Percentiles rank a stretch among this genome's conserved stretches.
Conservation (phyloP, 2,113 vertebrate species). For the Potamarius usumacintae region DNA sequence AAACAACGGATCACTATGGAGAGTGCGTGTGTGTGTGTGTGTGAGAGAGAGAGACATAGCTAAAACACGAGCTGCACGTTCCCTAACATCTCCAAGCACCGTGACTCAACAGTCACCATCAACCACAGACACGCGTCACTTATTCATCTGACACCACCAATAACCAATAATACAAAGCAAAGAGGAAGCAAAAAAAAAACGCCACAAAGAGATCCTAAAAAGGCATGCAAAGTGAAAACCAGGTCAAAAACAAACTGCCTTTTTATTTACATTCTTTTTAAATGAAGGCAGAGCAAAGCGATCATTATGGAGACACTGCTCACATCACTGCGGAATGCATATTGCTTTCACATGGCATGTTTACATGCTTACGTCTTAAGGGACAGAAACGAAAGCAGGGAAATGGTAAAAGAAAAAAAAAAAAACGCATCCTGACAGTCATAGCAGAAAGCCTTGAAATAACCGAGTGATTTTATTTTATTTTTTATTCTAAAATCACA, state of each 20-base stretch:
- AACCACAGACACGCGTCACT: neutral
- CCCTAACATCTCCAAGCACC: constrained; percentile 13
- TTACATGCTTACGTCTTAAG: constrained; percentile 14
- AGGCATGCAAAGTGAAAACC: neutral
- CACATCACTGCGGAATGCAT: neutral
- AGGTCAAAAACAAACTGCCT: neutral
- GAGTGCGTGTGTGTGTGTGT: neutral
- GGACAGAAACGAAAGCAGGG: neutral
- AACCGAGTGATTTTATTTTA: neutral
- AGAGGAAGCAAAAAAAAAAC: neutral
- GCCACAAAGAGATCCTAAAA: too few species aligned
- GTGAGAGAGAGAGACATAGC: neutral
- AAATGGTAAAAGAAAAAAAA: neutral
- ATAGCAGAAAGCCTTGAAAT: neutral
- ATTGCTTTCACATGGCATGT: constrained; percentile 13
- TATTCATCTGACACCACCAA: neutral
- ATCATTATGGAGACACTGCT: constrained; percentile 3
- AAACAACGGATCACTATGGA: constrained; percentile 7
- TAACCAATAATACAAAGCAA: neutral
- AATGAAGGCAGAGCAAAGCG: constrained; percentile 11
- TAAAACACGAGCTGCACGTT: constrained; percentile 15
- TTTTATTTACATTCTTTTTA: neutral
- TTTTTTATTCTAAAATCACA: neutral
- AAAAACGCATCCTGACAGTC: neutral
- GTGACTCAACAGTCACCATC: constrained; percentile 34